phyloP scores from a whole-genome alignment of 2,888 invertebrate genomes.

The Zygaena filipendulae region DNA sequence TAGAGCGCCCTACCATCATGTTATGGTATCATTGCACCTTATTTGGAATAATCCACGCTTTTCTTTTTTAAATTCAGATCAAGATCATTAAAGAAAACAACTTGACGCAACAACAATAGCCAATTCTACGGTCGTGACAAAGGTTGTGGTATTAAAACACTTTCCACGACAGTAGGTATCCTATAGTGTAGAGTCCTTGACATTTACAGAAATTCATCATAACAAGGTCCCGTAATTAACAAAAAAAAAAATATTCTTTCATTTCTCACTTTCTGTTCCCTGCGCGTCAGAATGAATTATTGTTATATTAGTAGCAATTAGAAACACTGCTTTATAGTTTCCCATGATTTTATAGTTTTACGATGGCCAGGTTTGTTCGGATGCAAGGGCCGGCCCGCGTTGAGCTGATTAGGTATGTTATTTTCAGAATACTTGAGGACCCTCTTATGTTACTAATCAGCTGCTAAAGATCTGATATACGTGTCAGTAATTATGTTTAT shows the following conservation, averaged over 20 bases:
- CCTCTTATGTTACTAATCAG: no score
- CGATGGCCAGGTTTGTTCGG: neutral
- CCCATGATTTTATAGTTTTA: conserved; percentile 57
- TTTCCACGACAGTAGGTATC: conserved; percentile 41
- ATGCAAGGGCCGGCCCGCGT: no score
- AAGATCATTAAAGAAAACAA: conserved; percentile 39
- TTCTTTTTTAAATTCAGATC: conserved; percentile 35
- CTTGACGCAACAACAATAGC: conserved; percentile 35
- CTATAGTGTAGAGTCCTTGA: conserved; percentile 46
- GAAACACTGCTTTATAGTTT: conserved; percentile 43
- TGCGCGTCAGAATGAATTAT: conserved; percentile 55
- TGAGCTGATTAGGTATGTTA: no score
- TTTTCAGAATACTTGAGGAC: no score
- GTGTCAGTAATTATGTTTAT: conserved; percentile 9
- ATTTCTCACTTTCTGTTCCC: conserved; percentile 16
- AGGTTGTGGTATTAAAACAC: conserved; percentile 39
- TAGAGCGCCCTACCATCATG: no score
- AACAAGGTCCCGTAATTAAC: conserved; percentile 41
- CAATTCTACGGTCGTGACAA: conserved; percentile 50
- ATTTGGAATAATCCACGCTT: no score
- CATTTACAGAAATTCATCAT: conserved; percentile 41
- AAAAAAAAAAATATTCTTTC: conserved; percentile 24
- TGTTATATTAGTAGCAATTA: conserved; percentile 54
- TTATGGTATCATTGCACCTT: no score
- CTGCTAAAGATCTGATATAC: conserved; percentile 31